These are phyloP conservation scores for Entelurus aequoreus DNA, from an alignment of 2,113 vertebrate species.

Conservation along the genomic window DNA sequence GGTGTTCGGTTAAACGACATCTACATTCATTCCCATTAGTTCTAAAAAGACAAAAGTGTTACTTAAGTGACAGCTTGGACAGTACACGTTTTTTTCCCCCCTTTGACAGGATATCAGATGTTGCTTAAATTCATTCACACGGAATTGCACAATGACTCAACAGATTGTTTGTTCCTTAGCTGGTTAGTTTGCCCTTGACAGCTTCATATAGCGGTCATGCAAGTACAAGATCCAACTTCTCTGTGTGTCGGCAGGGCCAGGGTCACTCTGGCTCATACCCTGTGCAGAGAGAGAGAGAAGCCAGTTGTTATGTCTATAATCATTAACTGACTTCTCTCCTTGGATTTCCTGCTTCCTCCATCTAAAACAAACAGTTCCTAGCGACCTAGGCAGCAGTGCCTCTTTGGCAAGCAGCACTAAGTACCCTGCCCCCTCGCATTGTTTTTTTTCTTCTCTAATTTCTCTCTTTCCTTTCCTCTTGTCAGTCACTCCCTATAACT, in stretches of 20 bases:
- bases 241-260: slow-evolving; percentile 33
- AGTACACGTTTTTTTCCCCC: slow-evolving; percentile 16
- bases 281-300: slow-evolving; percentile 39
- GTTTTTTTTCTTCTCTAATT: slow-evolving; percentile 48
- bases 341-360: slow-evolving; percentile 67
- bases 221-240: slow-evolving; percentile 13
- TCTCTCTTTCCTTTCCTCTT: slow-evolving; percentile 55
- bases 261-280: slow-evolving; percentile 42
- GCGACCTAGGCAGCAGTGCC: slow-evolving; percentile 38
- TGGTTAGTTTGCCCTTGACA: slow-evolving; percentile 46
- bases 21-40: slow-evolving; percentile 7
- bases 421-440: slow-evolving; percentile 43
- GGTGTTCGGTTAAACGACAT: background rate
- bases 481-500: slow-evolving; percentile 63
- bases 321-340: slow-evolving; percentile 69
- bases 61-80: slow-evolving; percentile 36
- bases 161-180: slow-evolving; percentile 24
- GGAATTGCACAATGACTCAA: slow-evolving; percentile 57
- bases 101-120: slow-evolving; percentile 5
- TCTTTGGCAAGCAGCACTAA: slow-evolving; percentile 28
- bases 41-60: slow-evolving; percentile 17
- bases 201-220: slow-evolving; percentile 42
- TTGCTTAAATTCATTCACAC: slow-evolving; percentile 38
- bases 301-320: slow-evolving; percentile 70
- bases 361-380: slow-evolving; percentile 64